Base-by-base conservation (phyloP, 2,113 vertebrate species). In the Daubentonia madagascariensis region DNA sequence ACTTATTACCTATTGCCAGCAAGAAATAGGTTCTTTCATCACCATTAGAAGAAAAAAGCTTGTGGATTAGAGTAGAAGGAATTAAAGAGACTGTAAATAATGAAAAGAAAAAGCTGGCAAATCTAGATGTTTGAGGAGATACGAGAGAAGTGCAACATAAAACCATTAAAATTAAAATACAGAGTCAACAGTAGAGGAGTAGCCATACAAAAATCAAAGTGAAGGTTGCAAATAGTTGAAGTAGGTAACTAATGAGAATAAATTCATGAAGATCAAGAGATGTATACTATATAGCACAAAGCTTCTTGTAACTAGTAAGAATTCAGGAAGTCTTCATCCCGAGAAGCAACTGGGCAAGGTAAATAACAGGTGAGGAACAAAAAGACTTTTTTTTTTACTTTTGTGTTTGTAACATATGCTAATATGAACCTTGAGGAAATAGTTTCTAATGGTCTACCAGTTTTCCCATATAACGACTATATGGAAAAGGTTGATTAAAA, bases 401-500 rank as follows among this genome's bases (percentile, higher is more conserved):
- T 40, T 83, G 5, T 89, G 14, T 67, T 92, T 73, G 32, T 48
- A 48, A 23, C 40, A 61, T 30, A 35, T 28, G 10, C 35, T 86
- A 48, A 50, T 54, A 83, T 87, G 30, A 80, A 61, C 32, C n/a
- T 6, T 48, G 48, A 72, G 6, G 16, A 91, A 50, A 72, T 72
- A 30, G 50, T 78, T 88, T 93, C 45, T 84, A 84, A 14, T 79
- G 8, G 40, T 79, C 52, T 43, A 40, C 13, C 17, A 87, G 18
- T 88, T 73, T 94, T 85, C 50, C n/a, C 4, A 45, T 30, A 16
- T 50, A 65, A 68, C 37, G 12, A 79, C 1, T 50, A 48, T 32
- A 32, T 93, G 28, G 37, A 72, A 87, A 93, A 96, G 1, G 2
- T 67, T 85, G 35, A 89, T 81, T 84, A 84, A 91, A 92, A 91